phyloP scores from a whole-genome alignment of 1,140 invertebrate species.

The Pteromalus puparum region DNA sequence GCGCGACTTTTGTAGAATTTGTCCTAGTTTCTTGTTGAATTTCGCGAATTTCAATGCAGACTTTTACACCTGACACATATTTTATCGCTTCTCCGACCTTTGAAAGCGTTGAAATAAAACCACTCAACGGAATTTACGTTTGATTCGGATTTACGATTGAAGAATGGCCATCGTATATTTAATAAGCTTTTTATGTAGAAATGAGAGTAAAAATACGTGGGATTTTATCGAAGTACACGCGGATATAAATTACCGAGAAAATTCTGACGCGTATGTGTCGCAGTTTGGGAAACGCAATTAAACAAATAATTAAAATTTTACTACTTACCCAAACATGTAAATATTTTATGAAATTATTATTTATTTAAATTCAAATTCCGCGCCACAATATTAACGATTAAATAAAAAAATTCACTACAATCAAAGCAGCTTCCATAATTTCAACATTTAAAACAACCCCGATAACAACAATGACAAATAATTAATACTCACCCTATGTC shows the following conservation, averaged over 20 bases:
- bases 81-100: no score
- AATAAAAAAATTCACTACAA: background rate
- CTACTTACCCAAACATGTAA: no score
- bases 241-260: no score
- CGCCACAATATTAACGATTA: no score
- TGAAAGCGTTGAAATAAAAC: no score
- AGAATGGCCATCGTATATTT: background rate
- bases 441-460: no score
- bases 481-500: constrained; percentile 91
- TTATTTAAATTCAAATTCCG: background rate
- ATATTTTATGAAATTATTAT: no score
- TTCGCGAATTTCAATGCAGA: background rate
- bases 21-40: background rate
- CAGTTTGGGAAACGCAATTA: no score
- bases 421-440: background rate
- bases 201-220: background rate
- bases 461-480: background rate
- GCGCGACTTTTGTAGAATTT: background rate
- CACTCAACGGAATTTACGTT: background rate
- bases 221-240: background rate
- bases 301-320: background rate
- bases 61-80: background rate
- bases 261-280: no score
- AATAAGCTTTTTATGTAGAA: background rate
- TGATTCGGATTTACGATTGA: background rate